Evolutionary conservation across 1,140 invertebrate species (phyloP).

Genomic region (Drosophila jambulina): DNA sequence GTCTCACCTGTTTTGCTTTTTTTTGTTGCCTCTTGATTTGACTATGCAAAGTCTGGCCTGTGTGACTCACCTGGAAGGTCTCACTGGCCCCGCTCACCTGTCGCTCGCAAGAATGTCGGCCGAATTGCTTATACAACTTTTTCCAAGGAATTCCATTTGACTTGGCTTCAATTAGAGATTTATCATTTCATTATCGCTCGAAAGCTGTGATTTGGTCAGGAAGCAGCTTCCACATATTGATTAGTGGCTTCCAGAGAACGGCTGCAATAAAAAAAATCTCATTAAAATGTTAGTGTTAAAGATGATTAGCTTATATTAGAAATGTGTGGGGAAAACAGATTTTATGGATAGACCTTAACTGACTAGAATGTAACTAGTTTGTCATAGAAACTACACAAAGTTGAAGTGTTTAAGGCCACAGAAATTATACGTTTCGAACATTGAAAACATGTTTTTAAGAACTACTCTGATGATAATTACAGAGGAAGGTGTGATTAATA

Average conservation of each 20-base stretch:
- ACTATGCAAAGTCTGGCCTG: constrained; percentile 31
- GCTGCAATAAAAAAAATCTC: not conserved
- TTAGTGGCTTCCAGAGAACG: constrained; percentile 8
- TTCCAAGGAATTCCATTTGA: constrained; percentile 26
- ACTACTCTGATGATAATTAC: not conserved
- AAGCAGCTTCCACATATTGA: constrained; percentile 19
- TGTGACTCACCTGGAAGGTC: constrained; percentile 34
- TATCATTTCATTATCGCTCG: constrained; percentile 22
- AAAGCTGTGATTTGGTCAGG: constrained; percentile 23
- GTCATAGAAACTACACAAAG: constrained; percentile 4
- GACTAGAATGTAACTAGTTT: constrained; percentile 16
- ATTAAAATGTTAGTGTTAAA: constrained; percentile 13
- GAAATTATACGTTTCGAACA: not conserved
- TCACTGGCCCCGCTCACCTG: constrained; percentile 21
- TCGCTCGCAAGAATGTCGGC: constrained; percentile 19
- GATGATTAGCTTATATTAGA: constrained; percentile 7
- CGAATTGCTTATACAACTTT: constrained; percentile 48
- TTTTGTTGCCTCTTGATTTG: constrained; percentile 16
- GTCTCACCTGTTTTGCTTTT: constrained; percentile 10
- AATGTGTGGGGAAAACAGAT: constrained; percentile 4
- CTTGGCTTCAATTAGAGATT: constrained; percentile 34
- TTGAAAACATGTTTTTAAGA: constrained; percentile 1
- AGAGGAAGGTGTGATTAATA: not conserved
- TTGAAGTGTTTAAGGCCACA: not conserved
- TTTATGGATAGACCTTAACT: constrained; percentile 8